These are phyloP conservation scores for Anabacerthia variegaticeps DNA, from an alignment of 2,797 vertebrate genomes.

Conservation along the genomic window DNA sequence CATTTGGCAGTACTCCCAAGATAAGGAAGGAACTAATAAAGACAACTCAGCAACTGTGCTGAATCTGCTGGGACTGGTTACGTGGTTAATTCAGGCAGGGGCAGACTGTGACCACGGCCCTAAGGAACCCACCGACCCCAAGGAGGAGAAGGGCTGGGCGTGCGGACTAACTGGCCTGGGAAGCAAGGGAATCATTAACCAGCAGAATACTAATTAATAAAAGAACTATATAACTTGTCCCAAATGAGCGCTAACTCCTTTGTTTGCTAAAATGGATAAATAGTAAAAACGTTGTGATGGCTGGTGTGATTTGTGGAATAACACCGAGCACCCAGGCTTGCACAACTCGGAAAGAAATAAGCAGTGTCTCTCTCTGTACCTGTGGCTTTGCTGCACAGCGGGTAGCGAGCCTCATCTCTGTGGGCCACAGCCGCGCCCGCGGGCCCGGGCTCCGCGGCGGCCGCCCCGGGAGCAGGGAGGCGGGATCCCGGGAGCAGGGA, in stretches of 20 bases:
- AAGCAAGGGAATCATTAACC: not conserved
- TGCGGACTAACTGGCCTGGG: not conserved
- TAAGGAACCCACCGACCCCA: too few species aligned
- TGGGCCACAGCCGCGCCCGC: fast-evolving
- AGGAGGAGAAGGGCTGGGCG: not conserved
- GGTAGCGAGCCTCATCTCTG: too few species aligned
- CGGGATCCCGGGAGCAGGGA: not conserved
- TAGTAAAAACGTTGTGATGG: not conserved
- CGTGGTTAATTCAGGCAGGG: not conserved
- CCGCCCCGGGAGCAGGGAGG: not conserved
- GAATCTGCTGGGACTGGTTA: not conserved
- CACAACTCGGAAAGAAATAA: not conserved
- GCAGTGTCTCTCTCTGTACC: not conserved
- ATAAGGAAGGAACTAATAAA: not conserved
- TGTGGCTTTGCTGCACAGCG: not conserved
- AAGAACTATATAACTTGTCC: not conserved
- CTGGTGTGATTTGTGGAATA: not conserved
- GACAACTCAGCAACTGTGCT: not conserved
- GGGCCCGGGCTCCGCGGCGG: too few species aligned
- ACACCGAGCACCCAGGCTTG: not conserved
- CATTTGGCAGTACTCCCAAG: not conserved
- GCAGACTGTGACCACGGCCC: too few species aligned
- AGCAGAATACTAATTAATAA: not conserved
- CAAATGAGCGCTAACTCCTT: not conserved
- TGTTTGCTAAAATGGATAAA: not conserved